Percentiles rank a stretch among this genome's conserved stretches.
These are phyloP conservation scores for Diorhabda elongata DNA, from an alignment of 1,140 invertebrate genomes.

Conservation along the genomic window DNA sequence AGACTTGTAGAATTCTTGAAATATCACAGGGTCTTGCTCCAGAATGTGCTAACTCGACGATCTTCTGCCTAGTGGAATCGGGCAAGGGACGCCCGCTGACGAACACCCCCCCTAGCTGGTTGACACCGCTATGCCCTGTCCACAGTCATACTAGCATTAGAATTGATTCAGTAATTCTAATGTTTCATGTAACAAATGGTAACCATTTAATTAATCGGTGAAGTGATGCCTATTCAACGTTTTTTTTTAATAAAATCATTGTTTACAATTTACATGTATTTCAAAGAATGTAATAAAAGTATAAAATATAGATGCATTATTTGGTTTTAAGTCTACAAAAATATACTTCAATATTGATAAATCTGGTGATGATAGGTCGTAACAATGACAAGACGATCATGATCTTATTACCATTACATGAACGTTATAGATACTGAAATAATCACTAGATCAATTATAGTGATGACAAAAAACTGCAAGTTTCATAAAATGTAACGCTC, in stretches of 20 bases:
- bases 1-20: slow-evolving; percentile 92
- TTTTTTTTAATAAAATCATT: slow-evolving; percentile 4
- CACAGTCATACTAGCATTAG: slow-evolving; percentile 43
- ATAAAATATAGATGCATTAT: no score
- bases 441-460: no score
- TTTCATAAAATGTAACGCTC: no score
- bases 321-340: no score
- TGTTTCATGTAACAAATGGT: slow-evolving; percentile 17
- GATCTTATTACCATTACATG: no score
- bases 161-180: slow-evolving; percentile 7
- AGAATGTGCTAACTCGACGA: slow-evolving; percentile 95
- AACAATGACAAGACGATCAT: no score
- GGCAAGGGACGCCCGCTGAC: slow-evolving; percentile 96
- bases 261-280: background rate
- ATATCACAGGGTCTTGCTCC: slow-evolving; percentile 98
- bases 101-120: slow-evolving; percentile 97
- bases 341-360: no score
- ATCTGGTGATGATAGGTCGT: no score
- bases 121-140: slow-evolving; percentile 92
- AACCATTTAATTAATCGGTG: background rate
- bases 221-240: background rate
- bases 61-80: slow-evolving; percentile 94
- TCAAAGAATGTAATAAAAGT: no score
- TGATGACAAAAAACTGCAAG: no score
- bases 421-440: no score